These are phyloP conservation scores for Drosophila takahashii DNA, from an alignment of 1,140 invertebrate species.

Conservation along the genomic window DNA sequence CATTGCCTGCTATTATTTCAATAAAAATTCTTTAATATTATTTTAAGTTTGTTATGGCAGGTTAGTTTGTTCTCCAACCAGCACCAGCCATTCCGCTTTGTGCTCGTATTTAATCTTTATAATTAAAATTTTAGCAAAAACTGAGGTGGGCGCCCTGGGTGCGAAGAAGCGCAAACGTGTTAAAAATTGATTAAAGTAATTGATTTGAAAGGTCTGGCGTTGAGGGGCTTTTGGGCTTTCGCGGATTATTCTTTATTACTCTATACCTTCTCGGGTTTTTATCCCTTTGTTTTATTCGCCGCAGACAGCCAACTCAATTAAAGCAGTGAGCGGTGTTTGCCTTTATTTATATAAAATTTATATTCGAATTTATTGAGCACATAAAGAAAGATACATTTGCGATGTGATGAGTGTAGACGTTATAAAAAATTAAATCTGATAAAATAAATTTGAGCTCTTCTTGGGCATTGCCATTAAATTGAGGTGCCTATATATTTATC, in stretches of 20 bases:
- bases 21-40: constrained; percentile 83
- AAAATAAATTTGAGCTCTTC: too few relatives aligned
- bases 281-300: constrained; percentile 3
- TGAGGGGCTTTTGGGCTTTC: constrained; percentile 19
- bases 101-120: constrained; percentile 77
- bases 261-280: background rate
- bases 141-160: constrained; percentile 40
- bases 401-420: background rate
- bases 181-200: constrained; percentile 82
- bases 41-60: constrained; percentile 80
- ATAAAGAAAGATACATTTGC: constrained; percentile 1
- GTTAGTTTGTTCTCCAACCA: constrained; percentile 59
- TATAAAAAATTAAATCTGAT: too few relatives aligned
- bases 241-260: constrained; percentile 28
- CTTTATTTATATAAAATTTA: constrained; percentile 18
- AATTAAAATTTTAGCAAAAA: constrained; percentile 78
- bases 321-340: constrained; percentile 8
- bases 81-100: constrained; percentile 10
- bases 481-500: background rate
- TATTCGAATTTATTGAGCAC: constrained; percentile 1
- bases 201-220: constrained; percentile 58
- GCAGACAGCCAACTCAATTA: constrained; percentile 29
- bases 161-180: constrained; percentile 70
- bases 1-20: constrained; percentile 73
- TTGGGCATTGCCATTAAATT: too few relatives aligned